phyloP scores from a whole-genome alignment of 2,113 vertebrate species.

The Lynx canadensis region DNA sequence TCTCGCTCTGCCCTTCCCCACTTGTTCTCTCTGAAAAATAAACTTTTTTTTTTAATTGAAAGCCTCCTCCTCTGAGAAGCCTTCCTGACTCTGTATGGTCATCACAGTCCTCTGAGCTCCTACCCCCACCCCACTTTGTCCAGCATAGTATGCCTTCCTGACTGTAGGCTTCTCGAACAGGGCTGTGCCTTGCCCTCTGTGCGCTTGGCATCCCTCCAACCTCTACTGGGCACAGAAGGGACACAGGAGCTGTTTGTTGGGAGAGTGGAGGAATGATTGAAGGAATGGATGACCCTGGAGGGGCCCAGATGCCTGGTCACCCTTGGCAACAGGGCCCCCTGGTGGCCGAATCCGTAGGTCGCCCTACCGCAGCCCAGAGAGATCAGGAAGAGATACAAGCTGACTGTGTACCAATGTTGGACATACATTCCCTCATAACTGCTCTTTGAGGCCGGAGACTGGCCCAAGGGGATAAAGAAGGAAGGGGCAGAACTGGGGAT shows the following conservation, averaged over 20 bases:
- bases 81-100: neutral
- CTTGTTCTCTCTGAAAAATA: too few species aligned
- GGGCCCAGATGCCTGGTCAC: neutral
- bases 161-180: neutral
- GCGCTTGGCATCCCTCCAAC: neutral
- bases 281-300: rapidly evolving
- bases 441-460: neutral
- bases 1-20: too few species aligned
- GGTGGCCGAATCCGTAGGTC: neutral
- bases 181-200: neutral
- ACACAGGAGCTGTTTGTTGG: neutral
- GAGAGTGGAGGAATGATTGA: neutral
- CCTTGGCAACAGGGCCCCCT: neutral
- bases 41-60: neutral
- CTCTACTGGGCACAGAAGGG: neutral
- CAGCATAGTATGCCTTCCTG: neutral
- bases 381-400: neutral
- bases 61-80: neutral
- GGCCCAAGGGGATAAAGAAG: neutral
- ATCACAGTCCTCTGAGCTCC: neutral
- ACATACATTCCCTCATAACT: neutral
- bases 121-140: neutral
- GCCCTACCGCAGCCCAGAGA: neutral
- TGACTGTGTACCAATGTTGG: neutral
- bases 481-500: neutral